Base-by-base conservation (phyloP, 64 coral and sea anemone genomes). In the Astreopora myriophthalma region DNA sequence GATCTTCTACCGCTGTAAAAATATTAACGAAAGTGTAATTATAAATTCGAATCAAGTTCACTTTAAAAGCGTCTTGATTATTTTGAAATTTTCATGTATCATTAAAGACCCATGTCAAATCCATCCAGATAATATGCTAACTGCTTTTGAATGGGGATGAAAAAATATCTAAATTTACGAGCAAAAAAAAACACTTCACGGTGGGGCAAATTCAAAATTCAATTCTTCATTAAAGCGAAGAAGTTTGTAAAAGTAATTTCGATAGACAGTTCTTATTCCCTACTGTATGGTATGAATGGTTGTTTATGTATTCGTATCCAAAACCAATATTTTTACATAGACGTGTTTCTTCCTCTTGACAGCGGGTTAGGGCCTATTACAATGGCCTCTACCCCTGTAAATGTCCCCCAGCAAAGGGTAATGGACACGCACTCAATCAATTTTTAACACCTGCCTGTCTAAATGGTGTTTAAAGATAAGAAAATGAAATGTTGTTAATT, bases 391-490 rank as follows among this genome's bases (percentile, higher is more conserved):
- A 61, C 48, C 31, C 33, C 79, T 64, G 79, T 20, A 34, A 79
- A 83, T 34, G 52, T 36, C 79, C 16, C 57, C 34, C 19, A 34
- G 52, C 17, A n/a, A 83, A 83, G 38, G 19, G 8, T 83, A 83
- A 83, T 83, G 79, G 55, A 83, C 42, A 52, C 25, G 6, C 57
- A 25, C 7, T 64, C 79, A 83, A 83, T 64, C 79, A 83, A 64
- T 83, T 52, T 62, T 34, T 37, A 19, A n/a, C 79, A 83, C 52
- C 79, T 83, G 79, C 57, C 79, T 61, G 27, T 23, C 22, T 63
- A 37, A 83, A 83, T 83, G 79, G 79, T 83, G 57, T 83, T 83
- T 83, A 63, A 55, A 83, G 79, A 83, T 83, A 42, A 83, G 77
- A 62, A 35, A 39, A 60, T 83, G 79, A 83, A 83, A 83, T 64